Conservation (phyloP, 1,140 invertebrate genomes). For the Mycetomoellerius zeteki region DNA sequence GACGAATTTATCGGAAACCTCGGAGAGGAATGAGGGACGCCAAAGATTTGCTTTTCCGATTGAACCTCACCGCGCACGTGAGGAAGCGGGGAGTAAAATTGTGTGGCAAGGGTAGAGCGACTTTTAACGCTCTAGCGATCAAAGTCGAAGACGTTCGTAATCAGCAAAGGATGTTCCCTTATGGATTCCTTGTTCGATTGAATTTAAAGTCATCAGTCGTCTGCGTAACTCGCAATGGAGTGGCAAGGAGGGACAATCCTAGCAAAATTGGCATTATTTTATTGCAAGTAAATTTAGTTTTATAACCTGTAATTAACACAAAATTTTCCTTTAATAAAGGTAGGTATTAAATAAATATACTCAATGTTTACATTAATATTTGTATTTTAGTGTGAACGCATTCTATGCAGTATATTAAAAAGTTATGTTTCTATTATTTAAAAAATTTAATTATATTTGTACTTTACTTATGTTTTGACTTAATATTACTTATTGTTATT, state of each 20-base stretch:
- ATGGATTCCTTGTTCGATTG: slow-evolving; percentile 86
- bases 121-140: slow-evolving; percentile 85
- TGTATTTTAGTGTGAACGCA: not conserved
- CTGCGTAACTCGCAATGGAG: slow-evolving; percentile 75
- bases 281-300: slow-evolving; percentile 24
- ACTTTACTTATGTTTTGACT: not conserved
- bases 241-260: slow-evolving; percentile 66
- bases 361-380: not conserved
- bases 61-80: slow-evolving; percentile 77
- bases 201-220: slow-evolving; percentile 81
- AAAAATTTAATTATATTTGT: not conserved
- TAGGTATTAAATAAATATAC: not conserved
- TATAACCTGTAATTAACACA: not conserved
- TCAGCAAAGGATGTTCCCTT: slow-evolving; percentile 84
- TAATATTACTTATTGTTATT: not conserved
- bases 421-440: not conserved
- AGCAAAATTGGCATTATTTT: slow-evolving; percentile 54
- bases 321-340: not conserved
- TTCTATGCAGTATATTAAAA: not conserved
- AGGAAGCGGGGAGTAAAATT: slow-evolving; percentile 19
- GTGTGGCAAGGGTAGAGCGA: slow-evolving; percentile 76
- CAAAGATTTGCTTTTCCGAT: slow-evolving; percentile 86
- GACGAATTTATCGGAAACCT: slow-evolving; percentile 81
- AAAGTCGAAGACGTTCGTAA: slow-evolving; percentile 82
- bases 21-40: slow-evolving; percentile 66